Evolutionary conservation across 2,888 invertebrate species (phyloP).

Genomic region (Drosophila formosana): DNA sequence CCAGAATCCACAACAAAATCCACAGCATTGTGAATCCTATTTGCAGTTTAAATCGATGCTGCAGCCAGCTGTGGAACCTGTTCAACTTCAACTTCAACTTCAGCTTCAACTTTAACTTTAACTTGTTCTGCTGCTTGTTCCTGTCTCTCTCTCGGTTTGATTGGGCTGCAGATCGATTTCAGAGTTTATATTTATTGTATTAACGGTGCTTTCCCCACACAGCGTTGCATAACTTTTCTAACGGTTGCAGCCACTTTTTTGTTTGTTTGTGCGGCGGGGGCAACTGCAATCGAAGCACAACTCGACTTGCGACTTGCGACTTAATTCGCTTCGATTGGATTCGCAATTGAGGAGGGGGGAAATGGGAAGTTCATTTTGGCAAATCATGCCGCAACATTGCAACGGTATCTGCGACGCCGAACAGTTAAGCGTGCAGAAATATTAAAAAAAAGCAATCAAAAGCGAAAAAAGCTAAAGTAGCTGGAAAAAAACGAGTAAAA

Average conservation of each 20-base stretch:
- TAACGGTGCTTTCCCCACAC: constrained; percentile 49
- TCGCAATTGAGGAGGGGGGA: constrained; percentile 23
- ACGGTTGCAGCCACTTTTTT: constrained; percentile 28
- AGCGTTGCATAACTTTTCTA: constrained; percentile 35
- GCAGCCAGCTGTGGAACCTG: constrained; percentile 24
- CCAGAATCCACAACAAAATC: not conserved
- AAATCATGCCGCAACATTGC: constrained; percentile 67
- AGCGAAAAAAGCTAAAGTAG: constrained; percentile 37
- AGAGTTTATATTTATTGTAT: constrained; percentile 51
- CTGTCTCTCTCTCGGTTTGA: not conserved
- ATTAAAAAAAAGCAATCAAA: constrained; percentile 54
- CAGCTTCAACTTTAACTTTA: not conserved
- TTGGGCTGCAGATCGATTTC: constrained; percentile 48
- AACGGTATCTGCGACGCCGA: constrained; percentile 67
- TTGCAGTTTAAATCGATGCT: constrained; percentile 16
- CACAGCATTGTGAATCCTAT: constrained; percentile 9
- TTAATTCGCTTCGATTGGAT: constrained; percentile 33
- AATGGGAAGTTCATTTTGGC: constrained; percentile 50
- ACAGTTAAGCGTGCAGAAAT: constrained; percentile 78
- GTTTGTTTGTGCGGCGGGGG: not conserved
- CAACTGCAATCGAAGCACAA: constrained; percentile 8
- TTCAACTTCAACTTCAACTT: constrained; percentile 7
- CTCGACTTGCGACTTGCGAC: constrained; percentile 9
- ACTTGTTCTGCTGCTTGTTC: constrained; percentile 1
- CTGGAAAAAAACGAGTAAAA: constrained; percentile 44